phyloP scores from a whole-genome alignment of 2,888 invertebrate genomes.

The Dasysyrphus tricinctus region DNA sequence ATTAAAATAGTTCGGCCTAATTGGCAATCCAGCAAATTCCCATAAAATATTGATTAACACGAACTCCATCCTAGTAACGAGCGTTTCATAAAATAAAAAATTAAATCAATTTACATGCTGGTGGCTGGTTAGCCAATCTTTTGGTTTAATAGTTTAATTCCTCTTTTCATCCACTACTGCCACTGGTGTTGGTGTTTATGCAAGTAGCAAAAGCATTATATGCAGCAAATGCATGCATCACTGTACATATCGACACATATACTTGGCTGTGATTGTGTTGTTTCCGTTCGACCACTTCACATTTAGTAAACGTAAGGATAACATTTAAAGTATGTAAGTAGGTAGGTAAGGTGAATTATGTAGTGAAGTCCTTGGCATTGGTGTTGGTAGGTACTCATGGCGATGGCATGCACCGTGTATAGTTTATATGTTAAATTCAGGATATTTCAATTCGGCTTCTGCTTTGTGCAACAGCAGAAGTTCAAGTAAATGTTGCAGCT shows the following conservation, averaged over 20 bases:
- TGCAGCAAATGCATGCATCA: conserved; percentile 5
- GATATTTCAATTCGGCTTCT: background rate
- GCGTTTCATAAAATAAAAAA: background rate
- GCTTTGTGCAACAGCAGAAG: background rate
- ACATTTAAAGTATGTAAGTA: background rate
- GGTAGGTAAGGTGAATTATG: background rate
- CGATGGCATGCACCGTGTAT: background rate
- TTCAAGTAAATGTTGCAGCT: background rate
- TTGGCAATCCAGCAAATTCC: conserved; percentile 11
- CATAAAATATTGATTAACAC: conserved; percentile 10
- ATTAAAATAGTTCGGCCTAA: background rate
- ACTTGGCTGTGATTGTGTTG: background rate
- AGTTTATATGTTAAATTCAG: background rate
- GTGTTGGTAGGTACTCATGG: background rate
- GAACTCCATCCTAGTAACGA: background rate
- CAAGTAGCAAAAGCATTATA: background rate
- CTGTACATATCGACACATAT: background rate
- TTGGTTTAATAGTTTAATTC: conserved; percentile 8
- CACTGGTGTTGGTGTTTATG: background rate
- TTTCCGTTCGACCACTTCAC: background rate
- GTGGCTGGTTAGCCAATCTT: background rate
- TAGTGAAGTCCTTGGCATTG: background rate
- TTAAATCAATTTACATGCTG: too few relatives aligned
- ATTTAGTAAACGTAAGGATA: background rate
- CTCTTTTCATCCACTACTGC: background rate